These are phyloP conservation scores for Nyctalus aviator DNA, from an alignment of 2,797 vertebrate species.

Conservation along the genomic window DNA sequence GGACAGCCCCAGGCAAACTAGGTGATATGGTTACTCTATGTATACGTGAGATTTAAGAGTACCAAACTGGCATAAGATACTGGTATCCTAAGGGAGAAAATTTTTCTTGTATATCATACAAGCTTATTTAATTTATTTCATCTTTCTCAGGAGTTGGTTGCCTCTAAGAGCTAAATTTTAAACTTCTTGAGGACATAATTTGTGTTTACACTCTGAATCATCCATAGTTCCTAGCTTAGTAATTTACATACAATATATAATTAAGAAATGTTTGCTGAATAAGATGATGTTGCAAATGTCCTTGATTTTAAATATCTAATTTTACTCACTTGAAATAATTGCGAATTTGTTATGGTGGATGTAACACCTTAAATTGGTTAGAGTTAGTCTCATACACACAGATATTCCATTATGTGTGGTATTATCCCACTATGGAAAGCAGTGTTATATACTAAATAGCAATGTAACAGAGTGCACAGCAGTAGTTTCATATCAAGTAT, in stretches of 20 bases:
- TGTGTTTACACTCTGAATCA: neutral
- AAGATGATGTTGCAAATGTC: neutral
- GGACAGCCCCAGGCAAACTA: neutral
- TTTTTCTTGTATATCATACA: neutral
- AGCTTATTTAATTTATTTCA: neutral
- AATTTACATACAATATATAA: neutral
- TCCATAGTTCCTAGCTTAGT: neutral
- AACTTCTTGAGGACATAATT: neutral
- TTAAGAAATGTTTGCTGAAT: neutral
- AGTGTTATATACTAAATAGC: neutral
- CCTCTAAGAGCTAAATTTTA: neutral
- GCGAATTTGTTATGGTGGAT: neutral
- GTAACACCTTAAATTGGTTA: neutral
- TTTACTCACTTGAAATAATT: slow-evolving; percentile 15
- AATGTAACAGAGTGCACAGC: neutral
- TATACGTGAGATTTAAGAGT: neutral
- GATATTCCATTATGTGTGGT: neutral
- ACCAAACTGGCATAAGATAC: neutral
- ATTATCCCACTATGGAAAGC: neutral
- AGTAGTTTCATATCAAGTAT: neutral
- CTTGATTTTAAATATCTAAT: slow-evolving; percentile 8
- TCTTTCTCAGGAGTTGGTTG: slow-evolving; percentile 5
- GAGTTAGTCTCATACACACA: neutral
- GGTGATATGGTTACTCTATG: neutral
- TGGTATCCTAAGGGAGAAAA: neutral